phyloP scores from a whole-genome alignment of 2,888 invertebrate genomes.

The Leptura quadrifasciata region DNA sequence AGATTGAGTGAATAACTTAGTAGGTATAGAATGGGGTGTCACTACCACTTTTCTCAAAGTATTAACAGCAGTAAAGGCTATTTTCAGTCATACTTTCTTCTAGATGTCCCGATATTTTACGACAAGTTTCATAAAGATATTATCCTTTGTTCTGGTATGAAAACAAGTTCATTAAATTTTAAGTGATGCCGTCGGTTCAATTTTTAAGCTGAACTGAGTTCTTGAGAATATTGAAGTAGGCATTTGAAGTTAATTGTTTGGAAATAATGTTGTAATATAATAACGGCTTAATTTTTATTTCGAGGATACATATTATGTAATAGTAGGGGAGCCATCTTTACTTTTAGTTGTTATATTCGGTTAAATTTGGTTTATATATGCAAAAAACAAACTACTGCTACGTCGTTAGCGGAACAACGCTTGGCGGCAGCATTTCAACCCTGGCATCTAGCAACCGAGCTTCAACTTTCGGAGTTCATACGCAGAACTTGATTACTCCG shows the following conservation, averaged over 20 bases:
- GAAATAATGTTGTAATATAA: neutral
- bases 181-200: neutral
- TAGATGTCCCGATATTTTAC: constrained; percentile 18
- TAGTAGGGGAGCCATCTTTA: too few relatives aligned
- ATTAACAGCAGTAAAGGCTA: constrained; percentile 8
- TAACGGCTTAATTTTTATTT: too few relatives aligned
- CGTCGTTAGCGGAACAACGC: too few relatives aligned
- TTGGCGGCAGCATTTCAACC: too few relatives aligned
- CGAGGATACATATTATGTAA: too few relatives aligned
- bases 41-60: constrained; percentile 11
- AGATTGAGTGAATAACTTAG: constrained; percentile 33
- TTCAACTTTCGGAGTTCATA: too few relatives aligned
- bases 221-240: neutral
- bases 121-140: constrained; percentile 5
- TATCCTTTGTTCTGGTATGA: neutral
- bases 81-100: constrained; percentile 18
- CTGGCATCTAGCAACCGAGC: too few relatives aligned
- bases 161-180: constrained; percentile 10
- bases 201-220: neutral
- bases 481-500: too few relatives aligned
- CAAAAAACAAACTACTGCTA: too few relatives aligned
- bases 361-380: too few relatives aligned
- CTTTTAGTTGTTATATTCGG: too few relatives aligned
- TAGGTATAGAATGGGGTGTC: neutral
- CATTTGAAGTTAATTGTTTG: neutral